Evolutionary conservation across 2,888 invertebrate species (phyloP), one percentile per base, ranked within the genome.

Genomic region (Thera britannica): DNA sequence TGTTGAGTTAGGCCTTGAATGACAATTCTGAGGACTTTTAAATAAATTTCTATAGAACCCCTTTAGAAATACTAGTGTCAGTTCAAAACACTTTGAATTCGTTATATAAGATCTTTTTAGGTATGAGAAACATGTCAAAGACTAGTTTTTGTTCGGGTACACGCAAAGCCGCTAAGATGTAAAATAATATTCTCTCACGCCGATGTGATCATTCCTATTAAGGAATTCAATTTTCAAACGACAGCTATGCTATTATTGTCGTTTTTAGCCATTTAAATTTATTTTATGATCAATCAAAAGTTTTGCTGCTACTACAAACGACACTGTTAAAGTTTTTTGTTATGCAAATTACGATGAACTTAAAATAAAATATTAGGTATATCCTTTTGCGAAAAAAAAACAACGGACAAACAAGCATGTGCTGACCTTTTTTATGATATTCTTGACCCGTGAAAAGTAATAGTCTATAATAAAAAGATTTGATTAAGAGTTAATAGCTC

Each of bases 1-100:
- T 38, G 65, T 70, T 71, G 69, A 68, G 67, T 67, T 69, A 71
- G 34, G 60, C 49, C 51, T 60, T 64, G 64, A 68, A 70, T 62
- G 67, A 59, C 44, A 38, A 63, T 41, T 54, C 49, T 65, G 62
- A 66, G 7, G 34, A 56, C 60, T 51, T 51, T 51, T 41, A 6
- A 41, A 41, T 41, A 3, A 5, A 41, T 41, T 41, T 41, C 41
- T 41, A 41, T 41, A 41, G 41, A 41, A 41, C 41, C 41, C 41
- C 5, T 5, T 41, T 41, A 41, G 1, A 41, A 41, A 41, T 41
- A 7, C 5, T 2, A 9, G 44, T 44, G 44, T 5, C 44, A 2
- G 8, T 9, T 46, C 6, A 46, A 7, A 46, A 7, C 41, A 41
- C 41, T 41, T 3, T 41, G 41, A 41, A 41, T 6, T 7, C 41